phyloP scores from a whole-genome alignment of 2,113 vertebrate species.

The Pseudopodoces humilis region DNA sequence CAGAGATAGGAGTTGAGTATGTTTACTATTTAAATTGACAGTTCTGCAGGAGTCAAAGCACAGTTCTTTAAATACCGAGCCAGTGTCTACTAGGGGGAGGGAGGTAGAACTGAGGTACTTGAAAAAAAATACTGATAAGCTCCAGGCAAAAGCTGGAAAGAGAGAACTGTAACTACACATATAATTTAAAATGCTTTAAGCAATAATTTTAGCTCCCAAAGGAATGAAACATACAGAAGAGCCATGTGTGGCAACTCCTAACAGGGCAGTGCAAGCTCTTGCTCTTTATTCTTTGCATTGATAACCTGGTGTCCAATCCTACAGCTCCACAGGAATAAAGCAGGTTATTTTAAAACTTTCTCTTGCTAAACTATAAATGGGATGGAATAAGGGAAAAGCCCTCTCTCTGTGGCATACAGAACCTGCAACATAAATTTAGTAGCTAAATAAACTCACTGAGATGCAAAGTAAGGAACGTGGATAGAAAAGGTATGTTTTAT shows the following conservation, averaged over 20 bases:
- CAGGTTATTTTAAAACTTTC: conserved; percentile 47
- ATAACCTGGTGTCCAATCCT: not conserved
- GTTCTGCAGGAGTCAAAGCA: conserved; percentile 11
- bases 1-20: not conserved
- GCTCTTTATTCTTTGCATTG: not conserved
- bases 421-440: not conserved
- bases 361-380: not conserved
- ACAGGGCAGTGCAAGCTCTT: not conserved
- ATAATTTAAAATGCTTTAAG: conserved; percentile 22
- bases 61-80: not conserved
- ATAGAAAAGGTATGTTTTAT: not conserved
- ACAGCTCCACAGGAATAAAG: not conserved
- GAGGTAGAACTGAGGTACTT: not conserved
- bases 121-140: not conserved
- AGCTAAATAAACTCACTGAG: not conserved
- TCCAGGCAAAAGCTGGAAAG: not conserved
- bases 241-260: not conserved
- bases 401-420: not conserved
- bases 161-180: not conserved
- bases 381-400: not conserved
- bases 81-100: not conserved
- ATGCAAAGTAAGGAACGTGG: not conserved
- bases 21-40: conserved; percentile 1
- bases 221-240: not conserved
- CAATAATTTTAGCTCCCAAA: not conserved